Percentiles rank a stretch among this genome's conserved stretches.
Conservation (phyloP, 1,140 invertebrate genomes). For the Delia radicum region DNA sequence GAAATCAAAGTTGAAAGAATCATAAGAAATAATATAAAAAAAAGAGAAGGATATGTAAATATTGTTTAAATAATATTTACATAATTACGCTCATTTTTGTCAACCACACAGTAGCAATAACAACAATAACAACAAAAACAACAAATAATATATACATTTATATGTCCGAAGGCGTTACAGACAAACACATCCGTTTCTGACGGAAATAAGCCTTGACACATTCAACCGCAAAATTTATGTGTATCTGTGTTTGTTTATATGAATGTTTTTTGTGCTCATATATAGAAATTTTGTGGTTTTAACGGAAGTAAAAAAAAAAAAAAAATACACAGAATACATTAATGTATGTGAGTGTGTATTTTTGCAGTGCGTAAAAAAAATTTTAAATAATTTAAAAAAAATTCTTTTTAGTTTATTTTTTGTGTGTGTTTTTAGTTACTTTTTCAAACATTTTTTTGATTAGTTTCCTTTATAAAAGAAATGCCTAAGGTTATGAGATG, state of each 20-base stretch:
- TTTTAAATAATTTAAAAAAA: not conserved
- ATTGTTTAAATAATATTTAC: not conserved
- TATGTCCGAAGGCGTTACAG: conserved; percentile 13
- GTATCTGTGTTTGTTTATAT: not conserved
- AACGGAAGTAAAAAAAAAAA: not conserved
- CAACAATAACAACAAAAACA: not conserved
- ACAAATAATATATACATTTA: not conserved
- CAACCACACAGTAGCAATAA: not conserved
- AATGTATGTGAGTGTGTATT: not conserved
- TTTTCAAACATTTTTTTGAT: not conserved
- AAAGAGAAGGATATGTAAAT: too few species aligned
- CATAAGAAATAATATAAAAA: too few species aligned
- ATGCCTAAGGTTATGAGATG: not conserved
- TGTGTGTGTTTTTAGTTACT: not conserved
- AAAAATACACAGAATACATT: not conserved
- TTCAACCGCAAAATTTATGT: not conserved
- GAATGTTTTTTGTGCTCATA: not conserved
- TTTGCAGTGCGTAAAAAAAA: not conserved
- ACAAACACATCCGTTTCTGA: conserved; percentile 15
- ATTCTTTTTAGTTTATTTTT: not conserved
- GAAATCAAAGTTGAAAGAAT: too few species aligned
- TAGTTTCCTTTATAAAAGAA: not conserved
- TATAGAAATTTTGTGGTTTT: not conserved
- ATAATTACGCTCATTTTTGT: not conserved
- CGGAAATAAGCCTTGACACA: conserved; percentile 23